Evolutionary conservation across 2,888 invertebrate species (phyloP).

Genomic region (Melieria crassipennis): DNA sequence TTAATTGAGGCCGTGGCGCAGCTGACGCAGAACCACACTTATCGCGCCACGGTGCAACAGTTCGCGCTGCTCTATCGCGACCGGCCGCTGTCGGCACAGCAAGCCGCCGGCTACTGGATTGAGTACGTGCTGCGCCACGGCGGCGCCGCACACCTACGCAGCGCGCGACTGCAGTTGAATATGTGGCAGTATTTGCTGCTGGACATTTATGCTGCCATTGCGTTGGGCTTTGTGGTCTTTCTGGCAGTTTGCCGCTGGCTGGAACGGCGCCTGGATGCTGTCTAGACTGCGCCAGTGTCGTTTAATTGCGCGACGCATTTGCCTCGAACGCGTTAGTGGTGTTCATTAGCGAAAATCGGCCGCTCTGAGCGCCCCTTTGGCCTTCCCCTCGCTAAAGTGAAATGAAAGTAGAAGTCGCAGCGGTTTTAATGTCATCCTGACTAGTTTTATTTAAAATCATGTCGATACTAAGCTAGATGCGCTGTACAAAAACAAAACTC

Average conservation of each 20-base stretch:
- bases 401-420: background rate
- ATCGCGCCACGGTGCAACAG: constrained; percentile 53
- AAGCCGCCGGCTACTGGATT: constrained; percentile 69
- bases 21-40: constrained; percentile 45
- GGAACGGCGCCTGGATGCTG: constrained; percentile 8
- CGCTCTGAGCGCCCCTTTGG: too few species aligned
- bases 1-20: constrained; percentile 41
- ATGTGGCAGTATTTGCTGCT: constrained; percentile 66
- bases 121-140: constrained; percentile 70
- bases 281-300: background rate
- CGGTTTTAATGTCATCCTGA: constrained; percentile 45
- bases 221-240: constrained; percentile 14
- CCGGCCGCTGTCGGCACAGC: constrained; percentile 67
- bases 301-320: too few species aligned
- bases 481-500: too few species aligned
- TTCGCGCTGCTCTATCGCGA: constrained; percentile 67
- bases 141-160: constrained; percentile 67
- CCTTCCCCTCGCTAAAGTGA: background rate
- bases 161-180: constrained; percentile 64
- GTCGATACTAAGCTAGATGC: background rate
- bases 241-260: constrained; percentile 12
- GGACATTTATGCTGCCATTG: constrained; percentile 59
- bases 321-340: too few species aligned
- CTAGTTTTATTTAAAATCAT: constrained; percentile 46
- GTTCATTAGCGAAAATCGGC: too few species aligned